A percentile compares a stretch with the other conserved stretches of the same genome.
These are phyloP conservation scores for Nomada hirtipes DNA, from an alignment of 2,888 invertebrate genomes.

Conservation along the genomic window DNA sequence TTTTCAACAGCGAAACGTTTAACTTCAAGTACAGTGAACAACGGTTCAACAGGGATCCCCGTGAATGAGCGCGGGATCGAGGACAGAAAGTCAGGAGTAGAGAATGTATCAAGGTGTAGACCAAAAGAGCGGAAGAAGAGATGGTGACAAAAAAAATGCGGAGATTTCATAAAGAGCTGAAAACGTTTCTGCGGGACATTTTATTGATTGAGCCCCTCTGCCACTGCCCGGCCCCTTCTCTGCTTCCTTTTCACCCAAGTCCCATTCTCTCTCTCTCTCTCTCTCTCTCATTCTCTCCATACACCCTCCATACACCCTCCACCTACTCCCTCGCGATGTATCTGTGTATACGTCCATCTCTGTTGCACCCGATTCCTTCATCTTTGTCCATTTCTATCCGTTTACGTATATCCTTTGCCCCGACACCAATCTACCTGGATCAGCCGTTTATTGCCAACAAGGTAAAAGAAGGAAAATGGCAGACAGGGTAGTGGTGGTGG, in stretches of 20 bases:
- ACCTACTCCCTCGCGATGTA: constrained; percentile 45
- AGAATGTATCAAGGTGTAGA: constrained; percentile 14
- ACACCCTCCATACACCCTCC: constrained; percentile 47
- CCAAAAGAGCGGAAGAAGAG: constrained; percentile 14
- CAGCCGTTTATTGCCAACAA: constrained; percentile 52
- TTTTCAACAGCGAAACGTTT: constrained; percentile 42
- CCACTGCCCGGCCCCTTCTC: constrained; percentile 66
- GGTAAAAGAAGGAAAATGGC: constrained; percentile 27
- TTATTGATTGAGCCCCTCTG: constrained; percentile 80
- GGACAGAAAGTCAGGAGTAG: neutral
- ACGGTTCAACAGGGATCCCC: constrained; percentile 18
- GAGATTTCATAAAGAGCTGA: constrained; percentile 74
- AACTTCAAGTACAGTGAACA: constrained; percentile 44
- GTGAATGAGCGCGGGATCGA: constrained; percentile 18
- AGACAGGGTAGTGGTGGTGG: neutral
- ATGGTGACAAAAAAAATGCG: constrained; percentile 51
- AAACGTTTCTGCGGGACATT: constrained; percentile 80
- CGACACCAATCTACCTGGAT: constrained; percentile 57
- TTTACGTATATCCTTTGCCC: constrained; percentile 49
- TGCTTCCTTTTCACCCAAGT: constrained; percentile 67
- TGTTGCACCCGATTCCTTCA: constrained; percentile 14
- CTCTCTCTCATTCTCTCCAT: constrained; percentile 54
- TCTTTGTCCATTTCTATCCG: constrained; percentile 58
- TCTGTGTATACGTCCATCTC: constrained; percentile 36
- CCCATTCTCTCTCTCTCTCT: constrained; percentile 64